Conservation (phyloP, 2,797 vertebrate genomes). For the Rhynchonycteris naso region DNA sequence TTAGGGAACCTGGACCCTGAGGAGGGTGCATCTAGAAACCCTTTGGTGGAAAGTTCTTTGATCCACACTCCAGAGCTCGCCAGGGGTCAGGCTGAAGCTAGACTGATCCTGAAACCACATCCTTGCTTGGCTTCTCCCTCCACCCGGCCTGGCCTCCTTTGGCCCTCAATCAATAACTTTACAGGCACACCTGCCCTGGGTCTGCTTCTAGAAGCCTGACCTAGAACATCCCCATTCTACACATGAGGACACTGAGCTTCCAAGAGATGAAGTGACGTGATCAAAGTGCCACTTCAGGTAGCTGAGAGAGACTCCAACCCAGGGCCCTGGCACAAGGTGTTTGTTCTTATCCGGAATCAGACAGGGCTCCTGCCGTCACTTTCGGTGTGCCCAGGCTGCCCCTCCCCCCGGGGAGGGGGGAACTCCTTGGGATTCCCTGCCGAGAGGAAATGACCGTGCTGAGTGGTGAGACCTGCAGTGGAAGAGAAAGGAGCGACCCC, state of each 20-base stretch:
- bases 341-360: not conserved
- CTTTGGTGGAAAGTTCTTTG: not conserved
- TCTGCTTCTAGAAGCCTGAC: not conserved
- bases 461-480: not conserved
- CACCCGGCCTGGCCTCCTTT: not conserved
- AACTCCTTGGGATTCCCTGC: no score
- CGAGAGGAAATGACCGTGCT: not conserved
- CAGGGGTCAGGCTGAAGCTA: not conserved
- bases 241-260: not conserved
- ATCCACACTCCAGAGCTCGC: not conserved
- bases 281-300: not conserved
- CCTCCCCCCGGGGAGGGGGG: not conserved
- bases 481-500: not conserved
- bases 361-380: no score
- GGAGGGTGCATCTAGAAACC: not conserved
- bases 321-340: not conserved
- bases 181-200: not conserved
- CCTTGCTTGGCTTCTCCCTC: not conserved
- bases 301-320: not conserved
- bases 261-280: not conserved
- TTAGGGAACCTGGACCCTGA: not conserved
- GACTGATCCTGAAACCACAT: not conserved
- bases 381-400: not conserved
- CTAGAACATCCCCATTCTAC: not conserved
- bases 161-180: not conserved